phyloP scores from a whole-genome alignment of 2,113 vertebrate species.

The Malurus alboscapulatus region DNA sequence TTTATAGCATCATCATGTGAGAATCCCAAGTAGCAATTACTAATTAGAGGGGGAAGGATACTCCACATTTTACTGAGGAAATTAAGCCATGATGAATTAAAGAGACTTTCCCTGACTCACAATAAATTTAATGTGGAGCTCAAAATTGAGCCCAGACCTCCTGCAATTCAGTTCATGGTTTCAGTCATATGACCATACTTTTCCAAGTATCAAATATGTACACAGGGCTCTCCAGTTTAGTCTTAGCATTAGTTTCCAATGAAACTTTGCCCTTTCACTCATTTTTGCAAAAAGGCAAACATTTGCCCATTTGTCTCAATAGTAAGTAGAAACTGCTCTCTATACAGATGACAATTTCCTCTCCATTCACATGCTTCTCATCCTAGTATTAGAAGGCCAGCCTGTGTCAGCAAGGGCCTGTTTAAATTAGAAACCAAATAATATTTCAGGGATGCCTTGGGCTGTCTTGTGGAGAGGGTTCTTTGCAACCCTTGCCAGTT shows the following conservation, averaged over 20 bases:
- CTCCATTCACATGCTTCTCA: conserved; percentile 52
- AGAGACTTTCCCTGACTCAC: conserved; percentile 6
- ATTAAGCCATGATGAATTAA: not conserved
- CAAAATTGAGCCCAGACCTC: conserved; percentile 23
- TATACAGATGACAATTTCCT: conserved; percentile 32
- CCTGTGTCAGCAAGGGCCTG: conserved; percentile 53
- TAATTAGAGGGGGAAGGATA: not conserved
- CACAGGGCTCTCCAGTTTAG: not conserved
- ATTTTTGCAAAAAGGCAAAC: conserved; percentile 9
- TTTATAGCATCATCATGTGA: not conserved
- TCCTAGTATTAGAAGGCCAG: conserved; percentile 46
- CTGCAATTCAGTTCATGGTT: not conserved
- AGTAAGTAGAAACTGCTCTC: conserved; percentile 40
- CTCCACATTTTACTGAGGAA: conserved; percentile 14
- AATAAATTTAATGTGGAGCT: not conserved
- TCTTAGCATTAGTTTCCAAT: not conserved
- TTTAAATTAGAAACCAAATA: conserved; percentile 69
- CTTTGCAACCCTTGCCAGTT: conserved; percentile 63
- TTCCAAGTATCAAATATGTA: not conserved
- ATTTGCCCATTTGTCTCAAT: conserved; percentile 30
- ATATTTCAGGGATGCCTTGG: conserved; percentile 55
- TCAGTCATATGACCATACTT: not conserved
- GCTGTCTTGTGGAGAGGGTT: conserved; percentile 61
- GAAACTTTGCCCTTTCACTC: conserved; percentile 31
- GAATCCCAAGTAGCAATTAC: not conserved